Conservation (phyloP, 2,888 invertebrate species). For the Fissipunctia ypsillon region DNA sequence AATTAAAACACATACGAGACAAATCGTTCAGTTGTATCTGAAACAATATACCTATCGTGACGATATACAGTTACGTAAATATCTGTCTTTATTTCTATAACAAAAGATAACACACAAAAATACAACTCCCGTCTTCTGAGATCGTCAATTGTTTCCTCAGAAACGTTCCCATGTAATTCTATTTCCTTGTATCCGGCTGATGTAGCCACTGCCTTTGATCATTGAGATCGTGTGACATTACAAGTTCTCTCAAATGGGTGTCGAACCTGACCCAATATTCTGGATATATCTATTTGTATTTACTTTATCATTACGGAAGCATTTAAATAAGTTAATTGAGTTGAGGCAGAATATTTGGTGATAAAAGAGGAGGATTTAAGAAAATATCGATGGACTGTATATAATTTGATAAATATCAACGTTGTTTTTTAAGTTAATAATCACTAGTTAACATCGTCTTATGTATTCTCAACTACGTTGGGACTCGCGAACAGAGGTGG, state of each 20-base stretch:
- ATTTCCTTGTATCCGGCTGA: slow-evolving; percentile 13
- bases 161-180: slow-evolving; percentile 24
- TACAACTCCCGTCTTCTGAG: background rate
- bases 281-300: background rate
- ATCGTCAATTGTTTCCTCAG: slow-evolving; percentile 37
- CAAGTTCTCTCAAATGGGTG: slow-evolving; percentile 12
- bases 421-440: too few species aligned
- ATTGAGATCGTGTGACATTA: background rate
- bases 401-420: too few species aligned
- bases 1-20: background rate
- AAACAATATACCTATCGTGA: background rate
- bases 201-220: slow-evolving; percentile 20
- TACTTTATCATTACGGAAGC: too few species aligned
- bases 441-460: too few species aligned
- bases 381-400: background rate
- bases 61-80: background rate
- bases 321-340: background rate
- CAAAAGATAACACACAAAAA: slow-evolving; percentile 44
- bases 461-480: too few species aligned
- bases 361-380: background rate
- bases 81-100: slow-evolving; percentile 2
- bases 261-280: background rate
- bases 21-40: background rate
- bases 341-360: background rate
- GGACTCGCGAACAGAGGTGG: too few species aligned